Evolutionary conservation across 53 echinoderm and acorn worm genomes (phyloP).

Genomic region (Paelopatides confundens): DNA sequence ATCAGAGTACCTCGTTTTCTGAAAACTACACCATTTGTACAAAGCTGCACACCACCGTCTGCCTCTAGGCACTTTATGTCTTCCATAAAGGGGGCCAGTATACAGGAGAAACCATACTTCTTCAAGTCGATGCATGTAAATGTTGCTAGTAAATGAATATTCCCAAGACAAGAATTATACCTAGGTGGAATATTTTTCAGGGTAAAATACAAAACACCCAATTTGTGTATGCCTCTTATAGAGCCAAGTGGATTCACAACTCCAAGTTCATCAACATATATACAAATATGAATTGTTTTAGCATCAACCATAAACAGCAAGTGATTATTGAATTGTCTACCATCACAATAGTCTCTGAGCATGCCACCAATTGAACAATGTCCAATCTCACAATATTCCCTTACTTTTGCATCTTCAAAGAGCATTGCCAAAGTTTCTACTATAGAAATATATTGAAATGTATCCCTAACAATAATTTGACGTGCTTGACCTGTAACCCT

Average conservation of each 20-base stretch:
- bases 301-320: background rate
- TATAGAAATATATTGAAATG: conserved; percentile 45
- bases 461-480: conserved; percentile 28
- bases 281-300: conserved; percentile 33
- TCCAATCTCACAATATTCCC: background rate
- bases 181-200: conserved; percentile 61
- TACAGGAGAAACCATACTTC: conserved; percentile 59
- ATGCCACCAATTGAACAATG: background rate
- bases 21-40: conserved; percentile 26
- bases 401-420: background rate
- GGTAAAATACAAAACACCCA: conserved; percentile 59
- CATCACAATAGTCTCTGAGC: conserved; percentile 57
- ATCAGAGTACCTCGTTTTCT: conserved; percentile 46
- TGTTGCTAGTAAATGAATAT: conserved; percentile 51
- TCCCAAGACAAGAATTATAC: conserved; percentile 48
- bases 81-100: conserved; percentile 56
- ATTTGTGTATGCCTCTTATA: conserved; percentile 59
- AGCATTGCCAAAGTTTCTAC: conserved; percentile 15
- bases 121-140: conserved; percentile 49
- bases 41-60: conserved; percentile 49
- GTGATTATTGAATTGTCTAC: conserved; percentile 30
- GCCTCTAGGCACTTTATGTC: conserved; percentile 56
- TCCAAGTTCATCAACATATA: conserved; percentile 66
- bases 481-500: background rate
- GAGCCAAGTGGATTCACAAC: conserved; percentile 68